Percentiles rank a stretch among this genome's conserved stretches.
Conservation (phyloP, 1,140 invertebrate genomes). For the Drosophila funebris region DNA sequence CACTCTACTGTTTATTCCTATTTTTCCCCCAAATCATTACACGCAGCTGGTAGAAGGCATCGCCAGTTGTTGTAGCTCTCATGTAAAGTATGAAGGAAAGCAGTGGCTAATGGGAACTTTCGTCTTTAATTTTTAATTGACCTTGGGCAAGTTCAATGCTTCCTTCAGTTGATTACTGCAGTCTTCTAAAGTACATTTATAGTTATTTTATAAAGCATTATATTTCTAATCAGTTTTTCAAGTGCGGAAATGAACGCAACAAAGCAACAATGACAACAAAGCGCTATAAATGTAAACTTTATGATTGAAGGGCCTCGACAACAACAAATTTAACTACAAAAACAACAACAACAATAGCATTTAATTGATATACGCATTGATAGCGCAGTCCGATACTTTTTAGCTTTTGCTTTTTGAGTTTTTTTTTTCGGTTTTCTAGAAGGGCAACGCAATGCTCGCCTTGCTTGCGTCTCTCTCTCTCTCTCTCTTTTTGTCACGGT, state of each 20-base stretch:
- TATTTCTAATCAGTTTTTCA: constrained; percentile 32
- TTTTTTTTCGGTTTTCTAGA: constrained; percentile 30
- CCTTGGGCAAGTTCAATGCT: constrained; percentile 50
- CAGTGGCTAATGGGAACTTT: neutral
- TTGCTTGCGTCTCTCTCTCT: constrained; percentile 7
- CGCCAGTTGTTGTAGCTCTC: constrained; percentile 37
- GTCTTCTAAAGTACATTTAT: neutral
- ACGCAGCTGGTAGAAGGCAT: constrained; percentile 10
- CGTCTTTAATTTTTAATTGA: neutral
- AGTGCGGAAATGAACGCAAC: constrained; percentile 69
- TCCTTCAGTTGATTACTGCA: constrained; percentile 14
- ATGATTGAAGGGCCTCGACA: constrained; percentile 65
- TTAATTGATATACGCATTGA: constrained; percentile 75
- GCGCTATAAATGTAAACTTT: constrained; percentile 50
- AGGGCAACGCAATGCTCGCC: constrained; percentile 42
- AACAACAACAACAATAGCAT: constrained; percentile 29
- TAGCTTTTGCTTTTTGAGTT: constrained; percentile 15
- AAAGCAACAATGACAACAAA: constrained; percentile 27
- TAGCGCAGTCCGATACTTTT: constrained; percentile 45
- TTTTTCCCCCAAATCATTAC: neutral
- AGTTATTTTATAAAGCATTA: constrained; percentile 31
- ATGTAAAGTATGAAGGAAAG: neutral
- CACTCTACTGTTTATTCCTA: neutral
- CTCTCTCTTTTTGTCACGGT: neutral
- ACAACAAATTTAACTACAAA: constrained; percentile 37